Base-by-base conservation (phyloP, 1,140 invertebrate genomes). In the Musca vetustissima region DNA sequence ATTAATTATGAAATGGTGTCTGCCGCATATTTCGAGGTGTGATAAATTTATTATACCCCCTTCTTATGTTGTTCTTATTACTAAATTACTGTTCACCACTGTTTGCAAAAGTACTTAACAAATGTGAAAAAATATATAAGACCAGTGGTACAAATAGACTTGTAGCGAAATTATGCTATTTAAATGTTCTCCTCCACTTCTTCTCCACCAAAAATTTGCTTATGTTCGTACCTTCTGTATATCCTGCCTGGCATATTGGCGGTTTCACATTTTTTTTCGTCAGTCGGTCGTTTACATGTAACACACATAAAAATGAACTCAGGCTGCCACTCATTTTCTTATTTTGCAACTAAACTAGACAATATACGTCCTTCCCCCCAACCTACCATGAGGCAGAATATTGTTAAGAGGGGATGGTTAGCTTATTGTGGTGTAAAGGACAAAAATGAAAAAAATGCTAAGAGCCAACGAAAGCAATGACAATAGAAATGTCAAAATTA, bases 401-500 rank as follows among this genome's bases (percentile, higher is more conserved):
- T n/a, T n/a, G 28, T 32, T 32, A 32, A 59, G 22, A 28, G 22
- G 13, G 22, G 2, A 7, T 22, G 14, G 7, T 2, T 14, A 57
- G 15, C 53, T 15, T 14, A 24, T 28, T 28, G n/a, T n/a, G n/a
- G n/a, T 21, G 9, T 15, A 59, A 59, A 59, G 2, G n/a, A 59
- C 24, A 59, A 28, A n/a, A 32, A 25, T 6, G 4, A 7, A 32
- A 59, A 59, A 59, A n/a, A 28, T 9, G 36, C 36, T 43, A 13
- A 43, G 36, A 43, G 36, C 36, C 36, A 61, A 36, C 61, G 61
- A 25, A 61, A 28, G 19, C 52, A 22, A 48, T 73, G 73, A 72
- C 75, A 77, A 76, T 77, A 77, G 73, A 77, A 76, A 74, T 77
- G 74, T 71, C 70, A 73, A 77, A 77, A 75, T 77, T 75, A 77